A percentile compares a stretch with the other conserved stretches of the same genome.
phyloP scores from a whole-genome alignment of 1,140 invertebrate genomes.

The Gonioctena quinquepunctata region DNA sequence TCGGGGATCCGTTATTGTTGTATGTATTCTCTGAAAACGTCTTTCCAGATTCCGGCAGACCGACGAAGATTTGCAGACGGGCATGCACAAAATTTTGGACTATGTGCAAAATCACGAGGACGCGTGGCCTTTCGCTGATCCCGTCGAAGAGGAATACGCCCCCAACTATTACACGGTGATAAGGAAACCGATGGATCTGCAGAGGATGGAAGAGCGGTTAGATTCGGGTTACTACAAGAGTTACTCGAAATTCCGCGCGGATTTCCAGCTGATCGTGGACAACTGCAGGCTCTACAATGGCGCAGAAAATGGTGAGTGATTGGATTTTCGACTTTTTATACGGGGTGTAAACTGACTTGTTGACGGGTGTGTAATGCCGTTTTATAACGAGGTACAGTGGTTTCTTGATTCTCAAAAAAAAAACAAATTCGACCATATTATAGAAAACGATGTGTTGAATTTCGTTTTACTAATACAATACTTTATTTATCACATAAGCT shows the following conservation, averaged over 20 bases:
- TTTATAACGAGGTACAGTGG: too few relatives aligned
- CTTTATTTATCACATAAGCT: too few relatives aligned
- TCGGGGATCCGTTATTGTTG: not conserved
- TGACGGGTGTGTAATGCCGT: too few relatives aligned
- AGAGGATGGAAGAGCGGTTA: constrained; percentile 85
- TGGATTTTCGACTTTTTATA: too few relatives aligned
- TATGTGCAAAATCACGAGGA: constrained; percentile 83
- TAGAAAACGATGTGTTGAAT: too few relatives aligned
- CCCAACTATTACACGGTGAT: constrained; percentile 83
- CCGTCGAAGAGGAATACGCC: constrained; percentile 88
- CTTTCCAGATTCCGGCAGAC: constrained; percentile 71
- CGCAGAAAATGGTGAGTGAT: constrained; percentile 87
- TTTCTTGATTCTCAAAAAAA: too few relatives aligned
- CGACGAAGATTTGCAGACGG: constrained; percentile 81
- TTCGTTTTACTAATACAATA: too few relatives aligned
- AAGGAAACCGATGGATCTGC: constrained; percentile 82
- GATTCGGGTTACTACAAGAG: constrained; percentile 79
- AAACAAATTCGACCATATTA: too few relatives aligned
- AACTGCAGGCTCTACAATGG: constrained; percentile 92
- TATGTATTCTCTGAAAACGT: not conserved
- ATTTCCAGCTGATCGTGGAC: constrained; percentile 88
- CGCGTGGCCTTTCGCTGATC: constrained; percentile 90
- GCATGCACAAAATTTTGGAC: constrained; percentile 87
- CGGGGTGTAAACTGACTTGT: too few relatives aligned
- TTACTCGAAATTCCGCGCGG: constrained; percentile 79